phyloP scores from a whole-genome alignment of 2,797 vertebrate genomes.

The Triplophysa yarkandensis region DNA sequence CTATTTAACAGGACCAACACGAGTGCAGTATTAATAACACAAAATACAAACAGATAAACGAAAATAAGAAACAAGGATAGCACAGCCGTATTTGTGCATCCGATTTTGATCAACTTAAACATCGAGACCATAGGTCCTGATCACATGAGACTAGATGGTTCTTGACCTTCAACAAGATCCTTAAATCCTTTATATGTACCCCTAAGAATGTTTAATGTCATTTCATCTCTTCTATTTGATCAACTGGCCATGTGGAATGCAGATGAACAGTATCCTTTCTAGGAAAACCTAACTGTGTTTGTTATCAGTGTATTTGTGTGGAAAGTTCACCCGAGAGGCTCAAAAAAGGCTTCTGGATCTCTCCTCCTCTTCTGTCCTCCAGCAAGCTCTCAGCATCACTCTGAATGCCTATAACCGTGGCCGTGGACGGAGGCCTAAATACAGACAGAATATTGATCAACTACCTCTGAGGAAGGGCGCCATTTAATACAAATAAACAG shows the following conservation, averaged over 20 bases:
- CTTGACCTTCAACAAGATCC: too few relatives aligned
- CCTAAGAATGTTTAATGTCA: too few relatives aligned
- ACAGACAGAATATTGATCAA: conserved; percentile 18
- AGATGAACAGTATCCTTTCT: too few relatives aligned
- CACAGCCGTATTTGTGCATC: neutral
- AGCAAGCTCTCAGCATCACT: conserved; percentile 87
- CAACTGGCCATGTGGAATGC: too few relatives aligned
- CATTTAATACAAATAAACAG: conserved; percentile 1
- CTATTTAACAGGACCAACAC: neutral
- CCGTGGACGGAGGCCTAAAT: conserved; percentile 90
- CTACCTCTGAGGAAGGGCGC: neutral
- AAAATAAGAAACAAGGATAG: neutral
- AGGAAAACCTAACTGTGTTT: neutral
- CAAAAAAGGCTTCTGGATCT: conserved; percentile 82
- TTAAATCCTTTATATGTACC: too few relatives aligned
- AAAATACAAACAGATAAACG: neutral
- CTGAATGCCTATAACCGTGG: conserved; percentile 86
- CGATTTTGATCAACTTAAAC: neutral
- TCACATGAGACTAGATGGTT: too few relatives aligned
- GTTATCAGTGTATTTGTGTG: neutral
- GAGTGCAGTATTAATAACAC: conserved; percentile 9
- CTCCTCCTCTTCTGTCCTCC: conserved; percentile 89
- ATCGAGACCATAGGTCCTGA: neutral
- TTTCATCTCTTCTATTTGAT: too few relatives aligned
- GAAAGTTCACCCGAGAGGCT: conserved; percentile 78